phyloP scores from a whole-genome alignment of 2,888 invertebrate species.

The Aphrophora alni region DNA sequence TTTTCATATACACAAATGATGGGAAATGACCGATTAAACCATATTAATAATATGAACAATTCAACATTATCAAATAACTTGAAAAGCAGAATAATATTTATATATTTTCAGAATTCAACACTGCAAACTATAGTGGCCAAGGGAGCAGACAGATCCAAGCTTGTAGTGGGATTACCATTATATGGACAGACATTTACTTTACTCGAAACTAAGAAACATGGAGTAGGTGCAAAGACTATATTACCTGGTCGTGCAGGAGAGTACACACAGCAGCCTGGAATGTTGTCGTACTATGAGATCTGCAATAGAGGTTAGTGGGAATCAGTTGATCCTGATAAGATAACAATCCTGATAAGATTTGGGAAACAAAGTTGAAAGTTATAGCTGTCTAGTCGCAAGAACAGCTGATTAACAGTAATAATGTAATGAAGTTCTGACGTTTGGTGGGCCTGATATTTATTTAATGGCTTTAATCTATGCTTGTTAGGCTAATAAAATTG shows the following conservation, averaged over 20 bases:
- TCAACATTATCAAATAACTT: too few species aligned
- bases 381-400: neutral
- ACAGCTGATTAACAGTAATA: too few species aligned
- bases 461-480: too few species aligned
- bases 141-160: slow-evolving; percentile 79
- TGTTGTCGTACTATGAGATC: slow-evolving; percentile 72
- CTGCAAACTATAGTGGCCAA: slow-evolving; percentile 53
- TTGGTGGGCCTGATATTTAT: too few species aligned
- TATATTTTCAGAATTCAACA: slow-evolving; percentile 42
- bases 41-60: too few species aligned
- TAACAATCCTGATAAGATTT: neutral
- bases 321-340: too few species aligned
- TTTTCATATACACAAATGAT: too few species aligned
- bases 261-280: slow-evolving; percentile 72
- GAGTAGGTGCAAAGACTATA: slow-evolving; percentile 68
- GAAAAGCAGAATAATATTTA: too few species aligned
- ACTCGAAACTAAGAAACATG: slow-evolving; percentile 51
- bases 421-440: too few species aligned
- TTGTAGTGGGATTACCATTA: slow-evolving; percentile 82
- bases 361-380: neutral
- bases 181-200: slow-evolving; percentile 88
- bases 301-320: slow-evolving; percentile 25
- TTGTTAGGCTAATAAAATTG: too few species aligned
- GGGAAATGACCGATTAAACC: too few species aligned
- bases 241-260: slow-evolving; percentile 78